phyloP scores from a whole-genome alignment of 2,113 vertebrate species.

The Chaetura pelagica region DNA sequence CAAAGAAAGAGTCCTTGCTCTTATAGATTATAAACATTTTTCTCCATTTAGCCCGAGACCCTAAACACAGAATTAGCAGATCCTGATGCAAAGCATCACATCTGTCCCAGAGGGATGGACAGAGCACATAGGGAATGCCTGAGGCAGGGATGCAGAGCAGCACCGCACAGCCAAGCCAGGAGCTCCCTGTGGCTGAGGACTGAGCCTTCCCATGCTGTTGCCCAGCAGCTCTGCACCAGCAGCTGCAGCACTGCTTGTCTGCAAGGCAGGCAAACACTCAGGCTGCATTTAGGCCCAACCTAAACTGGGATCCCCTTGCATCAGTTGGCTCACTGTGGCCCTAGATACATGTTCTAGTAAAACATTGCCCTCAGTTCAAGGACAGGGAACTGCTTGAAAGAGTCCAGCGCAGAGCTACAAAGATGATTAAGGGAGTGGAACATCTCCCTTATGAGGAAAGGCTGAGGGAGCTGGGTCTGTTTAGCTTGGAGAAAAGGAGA shows the following conservation, averaged over 20 bases:
- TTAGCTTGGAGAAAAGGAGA: too few species aligned
- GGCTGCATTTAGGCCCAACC: background rate
- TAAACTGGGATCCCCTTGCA: fast-evolving
- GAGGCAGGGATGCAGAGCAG: background rate
- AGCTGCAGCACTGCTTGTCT: background rate
- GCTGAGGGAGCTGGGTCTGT: too few species aligned
- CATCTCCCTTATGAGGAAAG: too few species aligned
- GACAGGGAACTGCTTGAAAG: too few species aligned
- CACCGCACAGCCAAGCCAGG: fast-evolving
- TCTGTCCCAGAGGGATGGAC: background rate
- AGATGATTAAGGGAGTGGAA: too few species aligned
- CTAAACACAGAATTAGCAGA: background rate
- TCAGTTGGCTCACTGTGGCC: background rate
- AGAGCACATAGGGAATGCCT: fast-evolving
- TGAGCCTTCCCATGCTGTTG: fast-evolving
- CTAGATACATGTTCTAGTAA: background rate
- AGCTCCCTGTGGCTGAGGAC: fast-evolving
- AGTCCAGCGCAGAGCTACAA: too few species aligned
- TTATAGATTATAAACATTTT: background rate
- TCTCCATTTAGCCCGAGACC: background rate
- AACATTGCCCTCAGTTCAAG: too few species aligned
- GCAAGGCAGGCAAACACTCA: fast-evolving
- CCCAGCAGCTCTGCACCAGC: background rate
- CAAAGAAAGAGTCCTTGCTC: background rate
- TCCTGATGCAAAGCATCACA: background rate